phyloP scores from a whole-genome alignment of 2,888 invertebrate species.

The Trissolcus brochymenae region DNA sequence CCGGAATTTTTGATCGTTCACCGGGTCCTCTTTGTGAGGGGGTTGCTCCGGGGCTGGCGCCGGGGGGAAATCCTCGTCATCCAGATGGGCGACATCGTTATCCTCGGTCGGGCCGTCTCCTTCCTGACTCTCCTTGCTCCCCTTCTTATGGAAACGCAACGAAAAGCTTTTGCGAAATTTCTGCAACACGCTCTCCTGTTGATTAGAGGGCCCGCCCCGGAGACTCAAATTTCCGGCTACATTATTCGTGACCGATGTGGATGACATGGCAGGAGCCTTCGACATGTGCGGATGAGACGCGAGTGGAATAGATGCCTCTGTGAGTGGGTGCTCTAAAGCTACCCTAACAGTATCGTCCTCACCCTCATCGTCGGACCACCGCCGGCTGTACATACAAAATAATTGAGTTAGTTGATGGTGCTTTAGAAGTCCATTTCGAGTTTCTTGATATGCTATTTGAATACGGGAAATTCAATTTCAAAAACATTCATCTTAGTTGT shows the following conservation, averaged over 20 bases:
- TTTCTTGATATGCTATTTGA: too few species aligned
- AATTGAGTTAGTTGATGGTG: conserved; percentile 3
- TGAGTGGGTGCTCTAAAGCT: conserved; percentile 69
- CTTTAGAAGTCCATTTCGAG: background rate
- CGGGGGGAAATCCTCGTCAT: conserved; percentile 58
- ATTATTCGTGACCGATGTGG: conserved; percentile 46
- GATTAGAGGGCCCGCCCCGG: conserved; percentile 61
- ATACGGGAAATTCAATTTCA: too few species aligned
- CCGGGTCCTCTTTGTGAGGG: conserved; percentile 68
- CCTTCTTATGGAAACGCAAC: conserved; percentile 79
- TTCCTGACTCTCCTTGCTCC: conserved; percentile 77
- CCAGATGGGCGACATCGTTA: conserved; percentile 68
- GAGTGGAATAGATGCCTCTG: conserved; percentile 69
- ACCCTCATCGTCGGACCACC: conserved; percentile 70
- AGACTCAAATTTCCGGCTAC: conserved; percentile 60
- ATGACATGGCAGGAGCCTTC: conserved; percentile 58
- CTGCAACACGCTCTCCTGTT: conserved; percentile 81
- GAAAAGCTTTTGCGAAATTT: conserved; percentile 85
- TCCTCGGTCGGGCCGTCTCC: conserved; percentile 74
- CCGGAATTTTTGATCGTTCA: conserved; percentile 72
- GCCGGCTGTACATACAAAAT: conserved; percentile 62
- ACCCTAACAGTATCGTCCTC: conserved; percentile 64
- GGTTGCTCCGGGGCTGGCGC: conserved; percentile 61
- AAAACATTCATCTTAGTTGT: background rate
- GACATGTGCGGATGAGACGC: conserved; percentile 67